phyloP scores from a whole-genome alignment of 37 sponge, comb jelly and placozoan genomes.

The Oscarella lobularis region DNA sequence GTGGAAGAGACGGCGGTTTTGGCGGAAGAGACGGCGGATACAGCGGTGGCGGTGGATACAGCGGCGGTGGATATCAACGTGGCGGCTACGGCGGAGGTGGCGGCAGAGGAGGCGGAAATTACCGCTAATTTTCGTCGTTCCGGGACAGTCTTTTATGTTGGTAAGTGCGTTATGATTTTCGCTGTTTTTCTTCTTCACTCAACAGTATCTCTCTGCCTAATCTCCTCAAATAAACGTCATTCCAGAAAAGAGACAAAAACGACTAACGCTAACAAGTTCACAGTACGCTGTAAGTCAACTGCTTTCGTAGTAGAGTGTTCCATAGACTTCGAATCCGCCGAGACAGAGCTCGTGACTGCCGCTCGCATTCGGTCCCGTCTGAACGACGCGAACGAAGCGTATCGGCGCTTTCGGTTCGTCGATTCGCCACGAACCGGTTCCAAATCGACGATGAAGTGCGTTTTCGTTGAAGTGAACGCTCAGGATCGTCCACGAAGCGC shows the following conservation, averaged over 20 bases:
- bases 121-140: too few relatives aligned
- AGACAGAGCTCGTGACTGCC: not conserved
- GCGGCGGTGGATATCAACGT: not conserved
- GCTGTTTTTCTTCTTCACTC: not conserved
- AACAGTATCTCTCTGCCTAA: constrained; percentile 1
- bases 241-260: too few relatives aligned
- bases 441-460: not conserved
- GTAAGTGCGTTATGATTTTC: not conserved
- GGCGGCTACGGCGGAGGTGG: not conserved
- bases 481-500: not conserved
- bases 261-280: too few relatives aligned
- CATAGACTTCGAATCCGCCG: not conserved
- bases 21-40: not conserved
- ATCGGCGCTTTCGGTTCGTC: not conserved
- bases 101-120: not conserved
- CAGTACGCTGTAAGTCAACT: too few relatives aligned
- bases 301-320: not conserved
- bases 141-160: too few relatives aligned
- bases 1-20: not conserved
- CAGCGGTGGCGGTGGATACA: not conserved
- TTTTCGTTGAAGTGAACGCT: not conserved
- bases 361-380: not conserved
- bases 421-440: not conserved
- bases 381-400: not conserved
- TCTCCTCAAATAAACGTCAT: too few relatives aligned